Conservation (phyloP, 2,797 vertebrate genomes). For the Gymnocypris eckloni region DNA sequence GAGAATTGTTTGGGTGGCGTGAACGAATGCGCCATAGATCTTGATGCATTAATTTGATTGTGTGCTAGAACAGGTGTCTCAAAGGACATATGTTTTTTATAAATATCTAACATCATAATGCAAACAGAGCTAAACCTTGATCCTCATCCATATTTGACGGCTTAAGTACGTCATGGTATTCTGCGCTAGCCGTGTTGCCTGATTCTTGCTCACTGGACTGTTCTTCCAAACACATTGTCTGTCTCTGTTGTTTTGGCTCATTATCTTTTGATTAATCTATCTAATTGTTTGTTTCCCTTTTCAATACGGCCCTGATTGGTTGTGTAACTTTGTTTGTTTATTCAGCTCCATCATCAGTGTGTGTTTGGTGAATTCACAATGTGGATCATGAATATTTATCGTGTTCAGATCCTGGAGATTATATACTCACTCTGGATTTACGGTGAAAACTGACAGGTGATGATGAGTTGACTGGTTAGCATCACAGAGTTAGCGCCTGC, state of each 20-base stretch:
- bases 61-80: constrained; percentile 4
- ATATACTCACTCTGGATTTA: background rate
- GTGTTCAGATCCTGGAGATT: constrained; percentile 12
- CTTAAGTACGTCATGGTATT: background rate
- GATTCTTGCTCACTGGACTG: background rate
- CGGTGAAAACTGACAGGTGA: background rate
- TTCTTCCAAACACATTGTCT: background rate
- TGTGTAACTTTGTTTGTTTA: constrained; percentile 32
- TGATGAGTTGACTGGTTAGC: background rate
- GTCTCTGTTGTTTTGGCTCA: constrained; percentile 21
- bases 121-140: background rate
- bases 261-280: constrained; percentile 19
- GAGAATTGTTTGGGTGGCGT: background rate
- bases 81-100: background rate
- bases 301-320: constrained; percentile 11
- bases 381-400: constrained; percentile 43
- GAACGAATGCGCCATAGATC: background rate
- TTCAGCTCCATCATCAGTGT: constrained; percentile 22
- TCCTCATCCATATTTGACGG: background rate
- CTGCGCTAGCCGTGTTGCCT: background rate
- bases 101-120: background rate
- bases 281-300: constrained; percentile 30
- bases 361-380: constrained; percentile 28
- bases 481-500: background rate
- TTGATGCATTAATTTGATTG: background rate